These are phyloP conservation scores for Forbesichthys papilliferus DNA, from an alignment of 2,113 vertebrate genomes.

Conservation along the genomic window DNA sequence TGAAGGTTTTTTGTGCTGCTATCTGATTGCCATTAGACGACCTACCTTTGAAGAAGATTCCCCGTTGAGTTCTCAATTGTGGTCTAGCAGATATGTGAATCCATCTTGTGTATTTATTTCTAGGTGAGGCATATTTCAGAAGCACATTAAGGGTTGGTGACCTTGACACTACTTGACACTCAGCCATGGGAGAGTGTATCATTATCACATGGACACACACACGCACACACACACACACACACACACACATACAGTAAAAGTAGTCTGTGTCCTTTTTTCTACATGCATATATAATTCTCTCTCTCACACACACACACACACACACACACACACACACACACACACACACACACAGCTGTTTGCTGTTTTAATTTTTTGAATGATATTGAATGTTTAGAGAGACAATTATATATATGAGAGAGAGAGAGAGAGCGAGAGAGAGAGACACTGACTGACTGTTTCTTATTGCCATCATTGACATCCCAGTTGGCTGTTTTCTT, in stretches of 20 bases:
- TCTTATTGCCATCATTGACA: no score
- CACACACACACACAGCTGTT: slow-evolving; percentile 3
- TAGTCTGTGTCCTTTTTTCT: neutral
- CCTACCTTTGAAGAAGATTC: no score
- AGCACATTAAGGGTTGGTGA: no score
- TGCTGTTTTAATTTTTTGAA: neutral
- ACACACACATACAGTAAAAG: neutral
- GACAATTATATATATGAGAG: neutral
- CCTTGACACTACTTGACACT: neutral
- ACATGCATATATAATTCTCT: neutral
- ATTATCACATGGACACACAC: slow-evolving; percentile 26
- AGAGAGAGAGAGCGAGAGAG: neutral
- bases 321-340: slow-evolving; percentile 4
- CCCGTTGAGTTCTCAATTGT: no score
- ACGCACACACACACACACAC: no score
- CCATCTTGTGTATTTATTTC: no score
- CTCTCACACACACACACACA: slow-evolving; percentile 10
- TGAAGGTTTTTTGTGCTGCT: no score
- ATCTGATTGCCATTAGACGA: no score
- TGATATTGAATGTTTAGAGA: neutral
- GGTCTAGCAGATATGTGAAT: no score
- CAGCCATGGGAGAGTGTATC: slow-evolving; percentile 41
- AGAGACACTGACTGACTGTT: no score
- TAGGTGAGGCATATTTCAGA: no score
- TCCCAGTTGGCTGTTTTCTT: no score